Evolutionary conservation across 2,888 invertebrate species (phyloP), one percentile per base, ranked within the genome.

Genomic region (Mesorhabditis spiculigera): DNA sequence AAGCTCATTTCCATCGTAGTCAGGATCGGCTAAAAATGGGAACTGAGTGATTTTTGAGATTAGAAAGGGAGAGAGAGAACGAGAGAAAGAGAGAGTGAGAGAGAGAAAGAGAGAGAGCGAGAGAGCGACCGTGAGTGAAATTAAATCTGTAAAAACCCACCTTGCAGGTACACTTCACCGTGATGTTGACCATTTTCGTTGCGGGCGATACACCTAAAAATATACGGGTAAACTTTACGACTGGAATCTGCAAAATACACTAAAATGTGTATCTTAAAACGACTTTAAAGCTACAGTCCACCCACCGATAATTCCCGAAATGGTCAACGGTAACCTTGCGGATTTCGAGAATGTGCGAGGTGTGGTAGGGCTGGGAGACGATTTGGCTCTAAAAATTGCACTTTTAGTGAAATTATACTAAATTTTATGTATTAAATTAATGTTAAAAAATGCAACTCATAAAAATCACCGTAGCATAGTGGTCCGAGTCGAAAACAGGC

Each of bases 151-250:
- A 10, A 50, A 50, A 50, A 50, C 58, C 58, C n/a, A 82, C 81
- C 77, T 65, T 67, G 72, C 6, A 85, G 73, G 13, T 75, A 73
- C 42, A 85, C 82, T 58, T 83, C 82, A 5, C 81, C 79, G 66
- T 75, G 78, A 66, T 84, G 80, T 5, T 75, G 72, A 5, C 85
- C 85, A 69, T 85, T 82, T 65, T 85, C 85, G 71, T 85, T 85
- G 65, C 73, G 76, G 5, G 85, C 85, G 4, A 81, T 73, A 69
- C 85, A 85, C 58, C 58, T 50, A n/a, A 50, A 50, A 13, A 10
- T 10, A 10, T n/a, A n/a, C n/a, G n/a, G n/a, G n/a, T n/a, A n/a
- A n/a, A n/a, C n/a, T n/a, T 28, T 28, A 28, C 28, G 28, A 28
- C 28, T 28, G 3, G 1, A 28, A 28, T 2, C n/a, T n/a, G 2